Evolutionary conservation across 2,888 invertebrate genomes (phyloP), one percentile per base, ranked within the genome.

Genomic region (Stegana nigrithorax): DNA sequence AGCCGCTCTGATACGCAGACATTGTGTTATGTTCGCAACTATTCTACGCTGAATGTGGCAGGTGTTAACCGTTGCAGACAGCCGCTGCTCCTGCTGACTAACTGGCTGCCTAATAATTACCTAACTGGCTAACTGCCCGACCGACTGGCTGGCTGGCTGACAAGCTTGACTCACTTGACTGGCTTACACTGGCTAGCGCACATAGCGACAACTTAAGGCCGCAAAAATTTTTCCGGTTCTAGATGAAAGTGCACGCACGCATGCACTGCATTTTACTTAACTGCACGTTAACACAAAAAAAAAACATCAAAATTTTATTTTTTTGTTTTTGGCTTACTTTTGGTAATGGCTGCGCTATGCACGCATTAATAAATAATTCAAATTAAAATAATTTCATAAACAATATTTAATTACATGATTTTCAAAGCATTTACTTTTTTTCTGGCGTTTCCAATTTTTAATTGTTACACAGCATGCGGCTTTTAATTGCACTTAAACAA

Each of bases 161-260:
- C n/a, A n/a, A n/a, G 14, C 32, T 55, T 50, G 45, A 45, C 42
- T 44, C 71, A 25, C 53, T 58, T 42, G 53, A 57, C 62, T 58
- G 36, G 74, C 76, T 73, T 70, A 73, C 67, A 77, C 60, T 73
- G 75, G 67, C 75, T 21, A 14, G 14, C 56, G 74, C 68, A 73
- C 65, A 68, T 67, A 19, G 60, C 60, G 65, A 67, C 57, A 58
- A 56, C 36, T 51, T 58, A 36, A 29, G 25, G 47, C 12, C 21
- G 36, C 42, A 26, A 17, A 23, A 7, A 47, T 19, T 47, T 47
- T 47, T 23, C 45, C 45, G 23, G 47, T 55, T 55, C 23, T 53
- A 53, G 29, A 53, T 17, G 47, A 47, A 47, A 47, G 47, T 47
- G 47, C 25, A 17, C 25, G 25, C 25, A 23, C 2, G 10, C n/a